Evolutionary conservation across 64 coral and sea anemone species (phyloP), one percentile per base, ranked within the genome.

Genomic region (Pocillopora verrucosa): DNA sequence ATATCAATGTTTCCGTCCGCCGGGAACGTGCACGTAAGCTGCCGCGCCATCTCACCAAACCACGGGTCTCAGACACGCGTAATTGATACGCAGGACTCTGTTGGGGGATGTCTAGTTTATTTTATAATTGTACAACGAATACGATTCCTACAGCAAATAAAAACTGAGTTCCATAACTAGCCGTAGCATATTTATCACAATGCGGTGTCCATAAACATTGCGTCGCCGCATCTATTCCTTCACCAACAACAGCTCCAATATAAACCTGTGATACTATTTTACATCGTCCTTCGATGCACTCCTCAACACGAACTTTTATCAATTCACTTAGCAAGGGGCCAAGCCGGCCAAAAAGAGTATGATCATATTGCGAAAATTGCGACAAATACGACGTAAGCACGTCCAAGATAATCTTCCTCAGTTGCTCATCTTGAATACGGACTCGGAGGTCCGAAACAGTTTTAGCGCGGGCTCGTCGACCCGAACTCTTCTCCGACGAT

Each of bases 61-160:
- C 7, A 51, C 3, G 41, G 41, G 41, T 51, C 3, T 51, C 41
- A 51, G 41, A 51, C 41, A 51, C 41, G 7, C 41, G 41, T 51
- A 51, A 51, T 51, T 51, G 41, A 51, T 51, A 51, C 41, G 41
- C 41, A 51, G 41, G 0, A 51, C 41, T 7, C 41, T 51, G 41
- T 51, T 51, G 41, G 41, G 30, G 41, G 41, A 51, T 51, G 41
- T 51, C 41, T 51, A 51, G 3, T 3, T 51, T 51, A 51, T 7
- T 76, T 77, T 78, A 76, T 25, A 60, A 78, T 51, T 65, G 87
- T 77, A 92, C 87, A 20, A 90, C 90, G 58, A 95, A 95, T 9
- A 95, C 94, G 25, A 92, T 86, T 67, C 89, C 94, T 17, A 95
- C 67, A 77, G 94, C 94, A 83, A 95, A 95, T 25, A 95, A 26